Base-by-base conservation (phyloP, 2,797 vertebrate species). In the Diceros bicornis region DNA sequence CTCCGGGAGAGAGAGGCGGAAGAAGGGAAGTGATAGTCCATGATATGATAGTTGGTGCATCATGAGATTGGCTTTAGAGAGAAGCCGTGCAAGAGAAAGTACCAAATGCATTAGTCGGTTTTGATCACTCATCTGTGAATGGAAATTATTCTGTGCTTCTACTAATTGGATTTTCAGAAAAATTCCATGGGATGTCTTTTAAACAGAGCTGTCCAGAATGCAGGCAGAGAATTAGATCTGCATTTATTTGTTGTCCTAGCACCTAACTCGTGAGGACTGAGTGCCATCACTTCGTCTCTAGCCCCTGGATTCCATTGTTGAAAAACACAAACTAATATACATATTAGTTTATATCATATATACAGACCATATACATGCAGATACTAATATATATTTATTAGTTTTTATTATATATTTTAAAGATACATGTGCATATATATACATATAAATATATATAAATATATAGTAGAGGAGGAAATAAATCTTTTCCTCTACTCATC, bases 141-240 rank as follows among this genome's bases (percentile, higher is more conserved):
- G 78, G 84, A 89, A 86, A 62, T 52, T 90, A 66, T 82, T 83
- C 71, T 91, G 25, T 92, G 84, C 34, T 78, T 82, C 47, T 88
- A 2, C 10, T 21, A 32, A 64, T 77, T 94, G 14, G 27, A 50
- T 85, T 95, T 95, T n/a, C 68, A 92, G 96, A 71, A 85, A 89
- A 82, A 50, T 61, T 71, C 25, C 74, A 86, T n/a, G 55, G 90
- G 55, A 18, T 16, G 7, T 52, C 68, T 82, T 86, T 85, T 68
- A 83, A 88, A 59, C 34, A 95, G 61, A 81, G 44, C 41, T 77
- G 12, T 81, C 0, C 2, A 85, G 52, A 62, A 37, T 75, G 47
- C 55, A 79, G 61, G 17, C 21, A 50, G 61, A 55, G 77, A 61
- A 47, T 64, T 90, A 83, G 44, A 2, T 66, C 8, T 94, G 72